Percentiles rank a stretch among this genome's conserved stretches.
phyloP scores from a whole-genome alignment of 1,140 invertebrate genomes.

The Drosophila littoralis region DNA sequence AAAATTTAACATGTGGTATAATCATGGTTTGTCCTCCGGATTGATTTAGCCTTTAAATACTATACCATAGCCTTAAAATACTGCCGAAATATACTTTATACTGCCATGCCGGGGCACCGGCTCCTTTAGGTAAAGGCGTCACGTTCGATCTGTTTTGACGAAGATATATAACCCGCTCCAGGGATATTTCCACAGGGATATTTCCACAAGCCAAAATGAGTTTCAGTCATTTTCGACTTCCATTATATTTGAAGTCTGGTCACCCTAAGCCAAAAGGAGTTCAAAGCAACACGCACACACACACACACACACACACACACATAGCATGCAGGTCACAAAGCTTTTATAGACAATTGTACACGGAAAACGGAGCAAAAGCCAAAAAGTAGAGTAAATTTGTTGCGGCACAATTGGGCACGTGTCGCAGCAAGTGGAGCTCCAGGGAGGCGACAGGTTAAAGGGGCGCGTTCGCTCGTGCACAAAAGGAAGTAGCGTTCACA shows the following conservation, averaged over 20 bases:
- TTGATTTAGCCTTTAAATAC: no score
- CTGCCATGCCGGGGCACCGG: no score
- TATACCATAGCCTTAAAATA: no score
- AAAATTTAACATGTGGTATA: no score
- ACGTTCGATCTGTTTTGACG: no score
- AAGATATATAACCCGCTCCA: not conserved
- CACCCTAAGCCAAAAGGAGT: conserved; percentile 33
- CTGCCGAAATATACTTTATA: no score
- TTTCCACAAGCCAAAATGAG: not conserved
- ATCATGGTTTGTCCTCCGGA: no score
- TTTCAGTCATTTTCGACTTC: not conserved
- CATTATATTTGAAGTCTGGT: conserved; percentile 19
- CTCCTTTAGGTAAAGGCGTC: no score
- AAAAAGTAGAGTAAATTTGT: conserved; percentile 72
- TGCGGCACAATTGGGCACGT: conserved; percentile 76
- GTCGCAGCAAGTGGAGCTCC: conserved; percentile 60
- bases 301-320: conserved; percentile 1
- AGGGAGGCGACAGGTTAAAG: conserved; percentile 38
- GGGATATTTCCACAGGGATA: not conserved
- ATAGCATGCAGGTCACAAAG: conserved; percentile 21
- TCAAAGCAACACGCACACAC: conserved; percentile 19
- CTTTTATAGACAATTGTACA: conserved; percentile 13
- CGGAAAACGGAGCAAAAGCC: conserved; percentile 39
- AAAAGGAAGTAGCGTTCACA: conserved; percentile 54
- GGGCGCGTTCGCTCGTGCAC: conserved; percentile 40